These are phyloP conservation scores for Drosophila koepferae DNA, from an alignment of 2,888 invertebrate species.

Conservation along the genomic window DNA sequence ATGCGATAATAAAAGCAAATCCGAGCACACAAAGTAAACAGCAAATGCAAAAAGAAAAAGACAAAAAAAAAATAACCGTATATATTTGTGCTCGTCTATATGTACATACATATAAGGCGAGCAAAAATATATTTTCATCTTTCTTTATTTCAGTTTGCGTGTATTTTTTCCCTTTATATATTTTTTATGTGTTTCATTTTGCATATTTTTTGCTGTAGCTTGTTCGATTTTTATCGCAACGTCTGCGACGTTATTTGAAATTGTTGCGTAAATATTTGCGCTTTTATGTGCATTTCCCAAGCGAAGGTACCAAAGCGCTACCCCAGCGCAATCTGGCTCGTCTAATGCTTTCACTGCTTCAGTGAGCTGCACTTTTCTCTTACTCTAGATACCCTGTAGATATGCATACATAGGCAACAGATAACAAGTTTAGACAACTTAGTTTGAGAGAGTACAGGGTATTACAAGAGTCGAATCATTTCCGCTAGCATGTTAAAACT, in stretches of 20 bases:
- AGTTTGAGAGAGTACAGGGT: background rate
- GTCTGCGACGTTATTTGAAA: constrained; percentile 68
- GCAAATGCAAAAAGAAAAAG: constrained; percentile 10
- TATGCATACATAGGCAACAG: background rate
- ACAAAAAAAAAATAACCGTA: background rate
- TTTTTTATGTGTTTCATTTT: constrained; percentile 64
- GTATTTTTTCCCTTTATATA: constrained; percentile 30
- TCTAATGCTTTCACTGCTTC: constrained; percentile 9
- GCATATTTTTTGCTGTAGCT: constrained; percentile 66
- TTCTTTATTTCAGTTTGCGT: constrained; percentile 25
- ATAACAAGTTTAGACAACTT: background rate
- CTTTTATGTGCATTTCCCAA: constrained; percentile 73
- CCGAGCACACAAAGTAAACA: constrained; percentile 37
- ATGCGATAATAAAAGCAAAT: constrained; percentile 74
- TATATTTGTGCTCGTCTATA: constrained; percentile 9
- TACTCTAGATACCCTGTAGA: constrained; percentile 5
- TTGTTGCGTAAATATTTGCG: constrained; percentile 79
- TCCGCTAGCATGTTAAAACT: background rate
- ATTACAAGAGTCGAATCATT: background rate
- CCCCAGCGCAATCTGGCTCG: background rate
- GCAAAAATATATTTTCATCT: constrained; percentile 38
- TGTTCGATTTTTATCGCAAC: constrained; percentile 75
- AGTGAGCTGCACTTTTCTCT: background rate
- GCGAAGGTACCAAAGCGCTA: constrained; percentile 6
- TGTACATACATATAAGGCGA: constrained; percentile 11